These are phyloP conservation scores for Oreochromis niloticus DNA, from an alignment of 2,113 vertebrate species.

Conservation along the genomic window DNA sequence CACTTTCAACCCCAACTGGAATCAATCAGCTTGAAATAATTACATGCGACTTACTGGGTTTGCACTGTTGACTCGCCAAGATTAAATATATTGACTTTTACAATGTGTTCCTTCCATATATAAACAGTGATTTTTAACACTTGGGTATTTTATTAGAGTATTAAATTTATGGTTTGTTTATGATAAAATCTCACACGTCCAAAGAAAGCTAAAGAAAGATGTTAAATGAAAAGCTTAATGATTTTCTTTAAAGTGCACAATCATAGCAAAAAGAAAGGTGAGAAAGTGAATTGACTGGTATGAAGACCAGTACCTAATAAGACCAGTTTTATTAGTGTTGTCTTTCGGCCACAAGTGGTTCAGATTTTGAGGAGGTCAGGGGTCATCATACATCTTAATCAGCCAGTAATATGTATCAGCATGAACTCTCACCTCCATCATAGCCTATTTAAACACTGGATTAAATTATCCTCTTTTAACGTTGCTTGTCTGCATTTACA, in stretches of 20 bases:
- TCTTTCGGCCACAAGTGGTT: constrained; percentile 62
- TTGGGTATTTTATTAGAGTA: background rate
- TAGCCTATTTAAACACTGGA: background rate
- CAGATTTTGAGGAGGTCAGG: constrained; percentile 45
- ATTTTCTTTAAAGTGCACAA: background rate
- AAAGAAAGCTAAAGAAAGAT: background rate
- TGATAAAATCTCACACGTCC: background rate
- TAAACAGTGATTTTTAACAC: background rate
- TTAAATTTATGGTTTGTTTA: constrained; percentile 1
- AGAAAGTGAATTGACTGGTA: background rate
- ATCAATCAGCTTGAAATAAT: constrained; percentile 20
- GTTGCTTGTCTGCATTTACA: background rate
- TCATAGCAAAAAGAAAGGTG: background rate
- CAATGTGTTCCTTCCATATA: background rate
- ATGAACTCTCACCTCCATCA: constrained; percentile 49
- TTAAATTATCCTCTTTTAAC: background rate
- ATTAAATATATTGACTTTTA: background rate
- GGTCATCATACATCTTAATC: constrained; percentile 61
- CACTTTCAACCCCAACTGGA: background rate
- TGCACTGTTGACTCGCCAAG: background rate
- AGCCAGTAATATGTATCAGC: constrained; percentile 56
- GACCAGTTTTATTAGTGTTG: constrained; percentile 35
- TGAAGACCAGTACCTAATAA: background rate
- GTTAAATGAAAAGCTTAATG: background rate
- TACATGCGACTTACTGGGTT: background rate